These are phyloP conservation scores for Xenus cinereus DNA, from an alignment of 2,113 vertebrate species.

Conservation along the genomic window DNA sequence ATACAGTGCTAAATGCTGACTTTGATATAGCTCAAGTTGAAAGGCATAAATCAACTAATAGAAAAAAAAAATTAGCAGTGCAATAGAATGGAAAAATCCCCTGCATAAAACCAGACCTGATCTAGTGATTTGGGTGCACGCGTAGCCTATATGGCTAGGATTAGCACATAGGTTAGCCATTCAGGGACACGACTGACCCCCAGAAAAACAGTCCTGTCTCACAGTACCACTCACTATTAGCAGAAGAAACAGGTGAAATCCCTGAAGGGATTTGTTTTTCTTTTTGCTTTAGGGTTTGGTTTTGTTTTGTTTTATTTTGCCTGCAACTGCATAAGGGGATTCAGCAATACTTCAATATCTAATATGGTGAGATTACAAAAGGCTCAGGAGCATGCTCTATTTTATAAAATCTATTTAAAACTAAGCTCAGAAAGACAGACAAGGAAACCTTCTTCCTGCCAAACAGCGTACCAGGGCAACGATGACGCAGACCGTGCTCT, in stretches of 20 bases:
- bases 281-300: not conserved
- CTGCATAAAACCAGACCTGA: not conserved
- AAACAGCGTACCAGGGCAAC: not conserved
- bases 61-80: not conserved
- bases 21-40: conserved; percentile 24
- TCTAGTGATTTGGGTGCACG: not conserved
- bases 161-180: not conserved
- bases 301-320: not conserved
- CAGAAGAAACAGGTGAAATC: not conserved
- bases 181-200: not conserved
- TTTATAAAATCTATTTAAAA: conserved; percentile 15
- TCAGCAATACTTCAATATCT: not conserved
- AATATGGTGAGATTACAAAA: not conserved
- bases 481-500: not conserved
- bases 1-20: not conserved
- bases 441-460: not conserved
- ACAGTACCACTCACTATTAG: not conserved
- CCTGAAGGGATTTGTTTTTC: not conserved
- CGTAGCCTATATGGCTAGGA: not conserved
- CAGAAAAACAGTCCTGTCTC: not conserved
- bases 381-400: not conserved
- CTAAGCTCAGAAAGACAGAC: not conserved
- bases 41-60: conserved; percentile 20
- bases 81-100: not conserved
- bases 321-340: not conserved